Evolutionary conservation across 2,113 vertebrate genomes (phyloP).

Genomic region (human (Homo sapiens)): DNA sequence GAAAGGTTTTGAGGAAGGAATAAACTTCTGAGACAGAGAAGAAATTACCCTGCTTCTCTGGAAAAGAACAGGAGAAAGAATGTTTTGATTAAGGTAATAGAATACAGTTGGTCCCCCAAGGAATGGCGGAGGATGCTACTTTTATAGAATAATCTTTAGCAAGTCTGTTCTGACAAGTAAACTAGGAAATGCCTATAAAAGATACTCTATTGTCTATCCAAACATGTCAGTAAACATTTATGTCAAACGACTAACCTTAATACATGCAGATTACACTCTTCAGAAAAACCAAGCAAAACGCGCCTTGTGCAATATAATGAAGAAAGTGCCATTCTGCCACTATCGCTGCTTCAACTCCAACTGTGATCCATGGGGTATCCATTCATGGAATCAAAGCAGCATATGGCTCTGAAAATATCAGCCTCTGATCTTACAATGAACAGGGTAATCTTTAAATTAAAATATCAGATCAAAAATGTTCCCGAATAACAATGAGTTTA

Average conservation of each 20-base stretch:
- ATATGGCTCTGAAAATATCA: neutral
- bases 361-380: constrained; percentile 19
- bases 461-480: constrained; percentile 25
- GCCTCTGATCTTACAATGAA: neutral
- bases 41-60: neutral
- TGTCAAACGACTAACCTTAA: constrained; percentile 19
- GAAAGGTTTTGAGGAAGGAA: neutral
- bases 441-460: constrained; percentile 48
- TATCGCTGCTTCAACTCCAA: neutral
- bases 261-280: neutral
- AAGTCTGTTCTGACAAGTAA: neutral
- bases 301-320: neutral
- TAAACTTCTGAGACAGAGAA: neutral
- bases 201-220: neutral
- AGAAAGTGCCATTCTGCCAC: neutral
- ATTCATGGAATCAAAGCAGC: neutral
- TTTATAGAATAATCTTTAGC: neutral
- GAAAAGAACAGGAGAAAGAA: neutral
- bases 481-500: neutral
- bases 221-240: neutral
- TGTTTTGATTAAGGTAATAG: neutral
- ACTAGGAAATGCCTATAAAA: neutral
- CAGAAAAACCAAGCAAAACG: neutral
- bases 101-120: neutral
- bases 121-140: neutral